phyloP scores from a whole-genome alignment of 1,140 invertebrate genomes.

The Drosophila lowei region DNA sequence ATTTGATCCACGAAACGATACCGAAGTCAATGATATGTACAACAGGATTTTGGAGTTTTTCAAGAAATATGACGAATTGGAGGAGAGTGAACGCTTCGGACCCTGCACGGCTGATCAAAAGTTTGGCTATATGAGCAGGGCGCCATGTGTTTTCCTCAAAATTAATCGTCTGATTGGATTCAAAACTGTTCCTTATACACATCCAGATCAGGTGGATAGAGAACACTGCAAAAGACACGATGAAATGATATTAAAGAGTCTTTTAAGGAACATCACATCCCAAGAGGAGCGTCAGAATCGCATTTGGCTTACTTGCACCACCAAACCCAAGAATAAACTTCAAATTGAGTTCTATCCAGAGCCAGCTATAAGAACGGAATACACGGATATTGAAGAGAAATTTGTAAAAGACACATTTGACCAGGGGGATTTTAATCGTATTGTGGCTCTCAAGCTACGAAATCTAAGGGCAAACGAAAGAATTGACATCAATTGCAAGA shows the following conservation, averaged over 20 bases:
- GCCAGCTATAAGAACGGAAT: constrained; percentile 34
- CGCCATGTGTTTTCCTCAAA: constrained; percentile 62
- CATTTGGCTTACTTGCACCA: constrained; percentile 51
- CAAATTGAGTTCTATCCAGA: constrained; percentile 39
- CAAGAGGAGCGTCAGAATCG: constrained; percentile 20
- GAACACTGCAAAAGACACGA: background rate
- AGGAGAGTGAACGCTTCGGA: constrained; percentile 26
- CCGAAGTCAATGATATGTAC: constrained; percentile 12
- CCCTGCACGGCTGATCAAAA: constrained; percentile 20
- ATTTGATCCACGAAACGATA: constrained; percentile 21
- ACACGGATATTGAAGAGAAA: constrained; percentile 22
- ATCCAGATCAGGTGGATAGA: constrained; percentile 15
- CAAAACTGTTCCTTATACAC: constrained; percentile 22
- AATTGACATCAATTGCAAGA: constrained; percentile 33
- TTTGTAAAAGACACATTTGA: constrained; percentile 3
- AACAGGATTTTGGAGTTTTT: background rate
- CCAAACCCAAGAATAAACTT: background rate
- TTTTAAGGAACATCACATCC: constrained; percentile 2
- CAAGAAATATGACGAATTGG: constrained; percentile 7
- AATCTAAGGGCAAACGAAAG: constrained; percentile 23
- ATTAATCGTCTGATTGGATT: constrained; percentile 61
- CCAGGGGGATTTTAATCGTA: constrained; percentile 39
- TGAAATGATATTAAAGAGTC: constrained; percentile 2
- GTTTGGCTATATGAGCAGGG: constrained; percentile 38
- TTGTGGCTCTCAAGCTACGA: constrained; percentile 49